A percentile compares a stretch with the other conserved stretches of the same genome.
phyloP scores from a whole-genome alignment of 2,113 vertebrate species.

The Geococcyx californianus region DNA sequence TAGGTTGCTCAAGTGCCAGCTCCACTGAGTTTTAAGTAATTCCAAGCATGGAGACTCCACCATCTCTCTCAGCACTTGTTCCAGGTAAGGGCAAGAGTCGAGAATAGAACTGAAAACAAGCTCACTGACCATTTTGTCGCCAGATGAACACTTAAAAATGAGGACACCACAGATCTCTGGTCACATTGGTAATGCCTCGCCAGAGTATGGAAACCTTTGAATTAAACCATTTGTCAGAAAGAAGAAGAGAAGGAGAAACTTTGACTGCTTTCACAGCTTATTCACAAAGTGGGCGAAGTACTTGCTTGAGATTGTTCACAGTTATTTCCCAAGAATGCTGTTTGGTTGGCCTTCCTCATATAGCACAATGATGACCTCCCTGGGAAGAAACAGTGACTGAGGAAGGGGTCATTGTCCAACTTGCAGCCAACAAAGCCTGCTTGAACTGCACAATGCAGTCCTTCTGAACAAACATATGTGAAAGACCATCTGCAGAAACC shows the following conservation, averaged over 20 bases:
- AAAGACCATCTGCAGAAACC: neutral
- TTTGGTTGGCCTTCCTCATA: neutral
- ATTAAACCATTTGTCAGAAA: neutral
- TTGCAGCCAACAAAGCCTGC: accelerated
- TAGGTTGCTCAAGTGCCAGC: neutral
- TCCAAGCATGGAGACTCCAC: neutral
- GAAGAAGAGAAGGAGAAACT: neutral
- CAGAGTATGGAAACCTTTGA: neutral
- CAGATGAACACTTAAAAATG: neutral
- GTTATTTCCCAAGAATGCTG: neutral
- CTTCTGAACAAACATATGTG: neutral
- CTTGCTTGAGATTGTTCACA: neutral
- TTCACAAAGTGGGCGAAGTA: neutral
- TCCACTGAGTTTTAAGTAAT: neutral
- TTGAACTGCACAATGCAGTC: neutral
- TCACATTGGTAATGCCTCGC: neutral
- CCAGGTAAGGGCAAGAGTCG: neutral
- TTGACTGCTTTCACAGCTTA: neutral
- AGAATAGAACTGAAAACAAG: neutral
- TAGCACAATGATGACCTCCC: neutral
- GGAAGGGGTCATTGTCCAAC: accelerated
- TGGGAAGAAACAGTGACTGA: neutral
- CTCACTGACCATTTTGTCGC: accelerated
- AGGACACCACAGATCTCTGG: neutral
- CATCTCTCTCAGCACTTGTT: neutral